phyloP scores from a whole-genome alignment of 2,113 vertebrate species.

The Pachyramphus minor region DNA sequence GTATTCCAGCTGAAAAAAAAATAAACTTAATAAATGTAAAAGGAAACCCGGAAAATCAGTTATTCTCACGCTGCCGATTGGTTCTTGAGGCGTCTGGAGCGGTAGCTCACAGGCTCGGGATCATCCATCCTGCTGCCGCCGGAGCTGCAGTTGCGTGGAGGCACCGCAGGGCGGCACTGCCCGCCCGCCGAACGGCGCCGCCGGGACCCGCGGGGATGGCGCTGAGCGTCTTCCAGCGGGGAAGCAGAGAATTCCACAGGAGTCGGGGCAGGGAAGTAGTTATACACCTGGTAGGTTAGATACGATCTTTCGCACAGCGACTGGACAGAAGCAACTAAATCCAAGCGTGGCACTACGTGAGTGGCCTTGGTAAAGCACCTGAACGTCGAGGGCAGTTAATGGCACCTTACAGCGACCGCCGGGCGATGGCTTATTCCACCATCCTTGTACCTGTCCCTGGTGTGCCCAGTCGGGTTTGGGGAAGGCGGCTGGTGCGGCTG shows the following conservation, averaged over 20 bases:
- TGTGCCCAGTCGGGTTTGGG: fast-evolving
- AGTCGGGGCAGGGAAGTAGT: not conserved
- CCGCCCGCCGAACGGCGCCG: not conserved
- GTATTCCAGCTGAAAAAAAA: not conserved
- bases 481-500: not conserved
- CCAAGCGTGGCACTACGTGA: not conserved
- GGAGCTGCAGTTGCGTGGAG: not conserved
- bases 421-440: not conserved
- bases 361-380: not conserved
- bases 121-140: not conserved
- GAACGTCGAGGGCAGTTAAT: fast-evolving
- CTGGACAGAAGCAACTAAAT: not conserved
- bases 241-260: not conserved
- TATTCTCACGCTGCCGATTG: fast-evolving
- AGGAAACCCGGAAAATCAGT: not conserved
- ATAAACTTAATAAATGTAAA: not conserved
- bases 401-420: fast-evolving
- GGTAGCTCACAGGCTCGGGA: not conserved
- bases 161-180: not conserved
- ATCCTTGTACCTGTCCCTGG: not conserved
- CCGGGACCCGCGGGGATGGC: not conserved
- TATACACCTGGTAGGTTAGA: not conserved
- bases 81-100: not conserved
- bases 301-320: not conserved
- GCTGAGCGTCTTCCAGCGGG: fast-evolving